A percentile compares a stretch with the other conserved stretches of the same genome.
Conservation (phyloP, 2,888 invertebrate genomes). For the Frankliniella intonsa region DNA sequence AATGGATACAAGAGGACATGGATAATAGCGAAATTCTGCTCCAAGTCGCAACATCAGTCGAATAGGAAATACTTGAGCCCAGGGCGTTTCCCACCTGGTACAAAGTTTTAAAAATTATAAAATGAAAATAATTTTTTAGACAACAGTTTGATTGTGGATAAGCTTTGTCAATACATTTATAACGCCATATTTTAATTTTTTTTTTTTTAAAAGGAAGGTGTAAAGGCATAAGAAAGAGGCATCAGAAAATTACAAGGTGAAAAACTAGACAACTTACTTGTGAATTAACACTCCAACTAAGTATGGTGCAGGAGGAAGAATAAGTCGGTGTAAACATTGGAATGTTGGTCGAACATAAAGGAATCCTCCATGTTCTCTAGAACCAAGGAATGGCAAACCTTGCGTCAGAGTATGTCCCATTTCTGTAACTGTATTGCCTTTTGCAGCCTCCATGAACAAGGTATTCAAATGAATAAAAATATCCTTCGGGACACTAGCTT, state of each 20-base stretch:
- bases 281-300: conserved; percentile 74
- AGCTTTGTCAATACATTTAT: too few species aligned
- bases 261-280: conserved; percentile 51
- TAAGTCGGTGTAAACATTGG: conserved; percentile 73
- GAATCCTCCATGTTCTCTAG: conserved; percentile 73
- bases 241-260: not conserved
- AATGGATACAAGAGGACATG: conserved; percentile 74
- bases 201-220: too few species aligned
- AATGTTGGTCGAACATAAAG: conserved; percentile 74
- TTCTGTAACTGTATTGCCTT: conserved; percentile 63
- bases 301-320: conserved; percentile 67
- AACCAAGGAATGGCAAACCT: conserved; percentile 58
- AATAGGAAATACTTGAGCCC: conserved; percentile 74
- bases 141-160: not conserved
- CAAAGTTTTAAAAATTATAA: conserved; percentile 32
- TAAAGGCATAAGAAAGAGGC: too few species aligned
- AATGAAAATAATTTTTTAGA: conserved; percentile 28
- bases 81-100: conserved; percentile 67
- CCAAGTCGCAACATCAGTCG: conserved; percentile 73
- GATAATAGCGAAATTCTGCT: conserved; percentile 81
- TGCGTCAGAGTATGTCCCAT: conserved; percentile 63
- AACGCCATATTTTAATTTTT: too few species aligned
- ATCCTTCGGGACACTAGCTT: conserved; percentile 64
- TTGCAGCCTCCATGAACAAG: conserved; percentile 64
- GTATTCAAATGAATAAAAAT: conserved; percentile 68